Percentiles rank a stretch among this genome's conserved stretches.
Conservation (phyloP, 2,888 invertebrate genomes). For the Artemia sinica region DNA sequence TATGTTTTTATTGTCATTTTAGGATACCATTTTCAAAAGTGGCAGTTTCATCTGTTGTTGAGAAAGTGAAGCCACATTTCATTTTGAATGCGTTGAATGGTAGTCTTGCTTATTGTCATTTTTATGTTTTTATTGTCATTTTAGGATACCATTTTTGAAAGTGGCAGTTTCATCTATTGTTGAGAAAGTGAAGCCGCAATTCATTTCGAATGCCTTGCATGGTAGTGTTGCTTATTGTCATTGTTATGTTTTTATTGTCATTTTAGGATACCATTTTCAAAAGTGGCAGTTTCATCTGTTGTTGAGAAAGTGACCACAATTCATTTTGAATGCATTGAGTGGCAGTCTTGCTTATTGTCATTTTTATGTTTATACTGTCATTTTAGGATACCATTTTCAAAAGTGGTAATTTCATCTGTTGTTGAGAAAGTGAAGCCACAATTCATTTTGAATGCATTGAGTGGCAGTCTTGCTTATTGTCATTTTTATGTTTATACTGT, state of each 20-base stretch:
- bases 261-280: conserved; percentile 10
- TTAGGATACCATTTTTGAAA: no score
- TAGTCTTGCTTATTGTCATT: conserved; percentile 36
- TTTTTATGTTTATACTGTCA: no score
- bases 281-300: not conserved
- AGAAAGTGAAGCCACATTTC: conserved; percentile 33
- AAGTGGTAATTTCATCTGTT: no score
- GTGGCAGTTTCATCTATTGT: no score
- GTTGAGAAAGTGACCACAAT: conserved; percentile 34
- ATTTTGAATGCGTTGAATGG: conserved; percentile 44
- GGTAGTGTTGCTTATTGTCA: conserved; percentile 38
- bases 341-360: conserved; percentile 41
- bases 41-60: conserved; percentile 28
- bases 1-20: not conserved
- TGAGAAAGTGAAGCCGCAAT: conserved; percentile 33
- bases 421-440: conserved; percentile 32
- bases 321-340: conserved; percentile 42
- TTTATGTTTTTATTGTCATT: no score
- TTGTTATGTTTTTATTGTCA: not conserved
- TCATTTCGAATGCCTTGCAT: conserved; percentile 42
- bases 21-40: conserved; percentile 11
- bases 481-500: not conserved
- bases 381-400: no score
- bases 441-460: conserved; percentile 40
- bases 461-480: conserved; percentile 41